These are phyloP conservation scores for Cynodonichthys magdalenae DNA, from an alignment of 2,797 vertebrate genomes.

Conservation along the genomic window DNA sequence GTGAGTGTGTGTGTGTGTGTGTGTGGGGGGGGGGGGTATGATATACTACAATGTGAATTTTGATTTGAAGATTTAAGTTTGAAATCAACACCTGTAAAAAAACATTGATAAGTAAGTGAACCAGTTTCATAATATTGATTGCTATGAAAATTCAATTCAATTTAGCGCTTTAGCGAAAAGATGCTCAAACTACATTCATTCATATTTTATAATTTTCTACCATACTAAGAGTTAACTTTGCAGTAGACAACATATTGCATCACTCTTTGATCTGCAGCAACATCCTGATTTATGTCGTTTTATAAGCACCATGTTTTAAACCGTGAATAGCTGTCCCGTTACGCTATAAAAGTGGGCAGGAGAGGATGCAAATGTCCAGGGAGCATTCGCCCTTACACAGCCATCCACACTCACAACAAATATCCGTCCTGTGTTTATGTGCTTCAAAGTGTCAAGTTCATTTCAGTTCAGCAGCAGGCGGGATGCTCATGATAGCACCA, in stretches of 20 bases:
- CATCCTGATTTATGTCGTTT: slow-evolving; percentile 34
- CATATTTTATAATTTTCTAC: slow-evolving; percentile 5
- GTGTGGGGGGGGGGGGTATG: slow-evolving; percentile 1
- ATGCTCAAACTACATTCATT: slow-evolving; percentile 6
- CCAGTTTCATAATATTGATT: no score
- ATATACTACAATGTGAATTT: slow-evolving; percentile 6
- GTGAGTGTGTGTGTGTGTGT: no score
- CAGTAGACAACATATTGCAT: slow-evolving; percentile 16
- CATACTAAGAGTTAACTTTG: neutral
- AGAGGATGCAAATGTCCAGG: slow-evolving; percentile 45
- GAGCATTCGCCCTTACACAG: slow-evolving; percentile 33
- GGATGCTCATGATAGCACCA: slow-evolving; percentile 61
- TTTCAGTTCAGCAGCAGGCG: slow-evolving; percentile 62
- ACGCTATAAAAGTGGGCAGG: slow-evolving; percentile 43
- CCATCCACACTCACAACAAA: slow-evolving; percentile 53
- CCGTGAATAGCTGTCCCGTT: slow-evolving; percentile 40
- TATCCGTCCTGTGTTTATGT: slow-evolving; percentile 52
- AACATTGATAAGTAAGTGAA: neutral
- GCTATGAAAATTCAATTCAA: no score
- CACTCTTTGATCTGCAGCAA: slow-evolving; percentile 14
- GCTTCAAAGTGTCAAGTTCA: slow-evolving; percentile 65
- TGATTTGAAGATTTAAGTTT: neutral
- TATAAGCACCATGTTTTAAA: slow-evolving; percentile 11
- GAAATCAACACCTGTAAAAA: neutral
- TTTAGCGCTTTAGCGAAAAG: no score